Base-by-base conservation (phyloP, 1,140 invertebrate species). In the Euwallacea fornicatus region DNA sequence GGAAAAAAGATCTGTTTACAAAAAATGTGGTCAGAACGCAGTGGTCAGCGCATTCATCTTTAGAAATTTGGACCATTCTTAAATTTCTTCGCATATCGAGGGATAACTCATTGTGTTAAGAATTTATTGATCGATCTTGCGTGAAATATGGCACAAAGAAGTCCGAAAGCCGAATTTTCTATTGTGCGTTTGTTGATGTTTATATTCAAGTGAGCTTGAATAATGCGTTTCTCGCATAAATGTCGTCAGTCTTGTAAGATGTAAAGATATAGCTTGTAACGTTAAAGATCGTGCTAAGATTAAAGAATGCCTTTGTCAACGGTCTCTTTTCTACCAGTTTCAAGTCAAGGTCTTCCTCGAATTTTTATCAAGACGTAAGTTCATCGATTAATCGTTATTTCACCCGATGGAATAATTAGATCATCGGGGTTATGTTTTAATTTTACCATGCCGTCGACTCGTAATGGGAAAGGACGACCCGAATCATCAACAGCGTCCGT, bases 201-300 rank as follows among this genome's bases (percentile, higher is more conserved):
- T 71, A 71, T 71, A 71, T 71, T 71, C 69, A 71, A 71, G 61
- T 71, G 69, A 71, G 69, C 62, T 71, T 71, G 63, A 71, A 71
- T 71, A 71, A 71, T 71, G 63, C 62, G 43, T 53, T 50, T 61
- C 33, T 58, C 33, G 13, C 53, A 60, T 71, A 71, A 71, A 71
- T 50, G 69, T 71, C 69, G 53, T 66, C 62, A 61, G 55, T 43
- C 43, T 46, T 71, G 63, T 71, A 60, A 47, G 69, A 71, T 71
- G 62, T n/a, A 50, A 71, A 71, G 69, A 71, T 71, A 71, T 50
- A 59, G 50, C 44, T 54, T 65, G 69, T 60, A 66, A 66, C 63
- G 54, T 71, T 71, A 16, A 64, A 71, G 62, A 71, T 66, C 21
- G 43, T 66, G 47, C 16, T 42, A 46, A 70, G 69, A 70, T 64